Base-by-base conservation (phyloP, 1,140 invertebrate species). In the Littorina saxatilis region DNA sequence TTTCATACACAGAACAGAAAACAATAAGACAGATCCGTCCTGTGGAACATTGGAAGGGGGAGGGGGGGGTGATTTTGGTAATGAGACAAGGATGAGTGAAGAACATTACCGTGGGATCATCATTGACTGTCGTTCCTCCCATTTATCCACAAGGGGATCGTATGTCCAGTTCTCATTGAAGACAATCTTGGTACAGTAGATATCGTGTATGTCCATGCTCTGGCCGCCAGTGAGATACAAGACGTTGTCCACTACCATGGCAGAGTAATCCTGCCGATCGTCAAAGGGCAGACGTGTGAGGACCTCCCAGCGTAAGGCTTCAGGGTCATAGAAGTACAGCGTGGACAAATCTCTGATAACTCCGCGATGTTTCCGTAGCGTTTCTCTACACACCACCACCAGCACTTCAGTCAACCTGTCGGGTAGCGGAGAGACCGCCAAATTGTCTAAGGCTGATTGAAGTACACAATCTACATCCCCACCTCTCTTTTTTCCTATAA, bases 371-470 rank as follows among this genome's bases (percentile, higher is more conserved):
- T 61, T 50, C 29, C 58, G 20, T 2, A 23, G 43, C 17, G 81
- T 82, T 43, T 82, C 76, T 39, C 81, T 29, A 39, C 81, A 70
- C 23, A 82, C 68, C 9, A 82, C 63, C 17, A 79, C 81, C 74
- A 82, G 17, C 20, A 74, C 58, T 63, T 82, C 39, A 17, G 47
- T 68, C 32, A 77, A 37, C 27, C 80, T 73, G 37, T 39, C 47
- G 15, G 52, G 23, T 1, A 47, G 39, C 29, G n/a, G 15, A 3
- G 40, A 58, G 4, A 43, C 23, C 15, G 37, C 43, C 23, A 68
- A n/a, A 9, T 68, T 39, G 4, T 68, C 35, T 32, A 68, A 35
- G 7, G 35, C 58, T 13, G 58, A 23, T 7, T 23, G 7, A 9
- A 23, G n/a, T 5, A 7, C 7, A 61, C 4, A 7, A 7, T 23